These are phyloP conservation scores for Brachymystax lenok DNA, from an alignment of 2,797 vertebrate species.

Conservation along the genomic window DNA sequence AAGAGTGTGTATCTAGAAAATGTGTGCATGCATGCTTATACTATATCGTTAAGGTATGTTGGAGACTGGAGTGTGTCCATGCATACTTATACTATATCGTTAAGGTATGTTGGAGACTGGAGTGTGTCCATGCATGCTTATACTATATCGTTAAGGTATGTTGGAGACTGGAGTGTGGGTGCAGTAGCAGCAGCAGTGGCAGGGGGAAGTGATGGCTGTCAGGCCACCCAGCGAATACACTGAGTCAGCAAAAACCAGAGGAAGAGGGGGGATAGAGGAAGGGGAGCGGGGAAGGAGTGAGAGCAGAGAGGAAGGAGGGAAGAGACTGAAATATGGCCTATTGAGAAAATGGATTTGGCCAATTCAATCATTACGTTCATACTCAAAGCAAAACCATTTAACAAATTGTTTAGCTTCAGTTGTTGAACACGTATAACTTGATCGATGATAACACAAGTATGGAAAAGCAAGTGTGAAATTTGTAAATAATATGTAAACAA, in stretches of 20 bases:
- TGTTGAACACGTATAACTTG: background rate
- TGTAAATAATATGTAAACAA: conserved; percentile 2
- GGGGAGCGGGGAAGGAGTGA: conserved; percentile 10
- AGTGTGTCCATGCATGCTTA: background rate
- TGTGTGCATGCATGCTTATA: background rate
- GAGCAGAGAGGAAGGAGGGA: background rate
- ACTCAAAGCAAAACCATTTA: background rate
- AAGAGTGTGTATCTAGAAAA: background rate
- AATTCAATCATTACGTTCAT: background rate
- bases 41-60: too few relatives aligned
- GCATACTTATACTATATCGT: too few relatives aligned
- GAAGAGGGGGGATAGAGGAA: conserved; percentile 17
- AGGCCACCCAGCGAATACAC: conserved; percentile 59
- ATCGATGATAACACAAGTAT: background rate
- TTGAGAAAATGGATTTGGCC: background rate
- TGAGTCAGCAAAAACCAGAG: conserved; percentile 69
- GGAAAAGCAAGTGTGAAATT: background rate
- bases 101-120: too few relatives aligned
- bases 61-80: too few relatives aligned
- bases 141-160: background rate
- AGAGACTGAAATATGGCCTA: background rate
- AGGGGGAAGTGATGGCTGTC: conserved; percentile 65
- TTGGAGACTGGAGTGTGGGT: background rate
- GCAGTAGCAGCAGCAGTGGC: conserved; percentile 2
- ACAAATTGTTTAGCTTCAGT: background rate